Conservation (phyloP, 1,140 invertebrate genomes). For the Brachionus manjavacas region DNA sequence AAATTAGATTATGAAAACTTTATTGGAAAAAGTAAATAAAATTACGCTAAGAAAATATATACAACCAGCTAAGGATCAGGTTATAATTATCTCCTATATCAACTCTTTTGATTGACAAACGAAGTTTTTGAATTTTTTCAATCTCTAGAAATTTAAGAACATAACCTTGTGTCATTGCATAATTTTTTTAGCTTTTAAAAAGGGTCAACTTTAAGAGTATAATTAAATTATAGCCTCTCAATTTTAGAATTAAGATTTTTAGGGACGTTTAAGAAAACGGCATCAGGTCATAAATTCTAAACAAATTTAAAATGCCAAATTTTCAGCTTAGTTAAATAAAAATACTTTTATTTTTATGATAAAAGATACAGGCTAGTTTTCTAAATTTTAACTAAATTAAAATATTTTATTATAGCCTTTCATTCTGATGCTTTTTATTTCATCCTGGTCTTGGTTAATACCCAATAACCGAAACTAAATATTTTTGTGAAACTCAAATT, state of each 20-base stretch:
- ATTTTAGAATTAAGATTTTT: background rate
- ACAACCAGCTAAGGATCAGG: background rate
- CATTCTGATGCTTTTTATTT: too few species aligned
- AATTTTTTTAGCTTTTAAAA: background rate
- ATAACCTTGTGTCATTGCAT: background rate
- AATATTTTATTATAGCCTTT: too few species aligned
- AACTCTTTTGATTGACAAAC: conserved; percentile 1
- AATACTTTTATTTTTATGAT: too few species aligned
- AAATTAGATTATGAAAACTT: conserved; percentile 14
- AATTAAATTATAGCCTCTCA: background rate
- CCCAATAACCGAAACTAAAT: too few species aligned
- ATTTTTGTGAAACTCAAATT: too few species aligned
- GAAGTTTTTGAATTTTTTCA: background rate
- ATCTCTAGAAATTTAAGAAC: background rate
- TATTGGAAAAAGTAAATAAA: conserved; percentile 7
- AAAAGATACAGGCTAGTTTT: too few species aligned
- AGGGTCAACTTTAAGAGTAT: background rate
- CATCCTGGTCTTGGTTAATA: too few species aligned
- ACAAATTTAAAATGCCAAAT: too few species aligned
- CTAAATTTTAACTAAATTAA: too few species aligned
- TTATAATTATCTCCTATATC: conserved; percentile 22
- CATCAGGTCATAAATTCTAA: too few species aligned
- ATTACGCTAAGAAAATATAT: background rate
- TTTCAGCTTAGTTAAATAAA: too few species aligned
- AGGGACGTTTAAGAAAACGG: too few species aligned